These are phyloP conservation scores for Apotomis turbidana DNA, from an alignment of 2,888 invertebrate genomes.

Conservation along the genomic window DNA sequence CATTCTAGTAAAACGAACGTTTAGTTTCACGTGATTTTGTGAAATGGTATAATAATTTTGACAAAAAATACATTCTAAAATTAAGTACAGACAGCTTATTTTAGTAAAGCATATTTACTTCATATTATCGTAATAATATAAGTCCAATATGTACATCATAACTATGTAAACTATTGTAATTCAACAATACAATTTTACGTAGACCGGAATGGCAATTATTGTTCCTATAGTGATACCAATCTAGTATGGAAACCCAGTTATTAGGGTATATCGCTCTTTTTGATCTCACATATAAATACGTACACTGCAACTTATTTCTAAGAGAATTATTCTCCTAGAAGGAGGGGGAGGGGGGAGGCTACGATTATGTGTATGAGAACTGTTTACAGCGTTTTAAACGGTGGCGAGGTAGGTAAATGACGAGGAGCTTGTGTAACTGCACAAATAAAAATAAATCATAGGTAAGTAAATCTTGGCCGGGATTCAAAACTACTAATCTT, in stretches of 20 bases:
- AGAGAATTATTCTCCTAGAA: too few relatives aligned
- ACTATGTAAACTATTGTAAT: background rate
- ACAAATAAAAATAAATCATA: too few relatives aligned
- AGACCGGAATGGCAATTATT: conserved; percentile 8
- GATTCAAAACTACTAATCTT: too few relatives aligned
- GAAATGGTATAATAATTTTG: background rate
- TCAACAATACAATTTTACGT: conserved; percentile 2
- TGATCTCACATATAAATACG: background rate
- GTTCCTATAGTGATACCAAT: conserved; percentile 2
- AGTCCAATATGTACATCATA: background rate
- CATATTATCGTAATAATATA: background rate
- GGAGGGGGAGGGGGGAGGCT: too few relatives aligned
- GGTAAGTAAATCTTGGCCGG: too few relatives aligned
- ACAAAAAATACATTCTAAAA: background rate
- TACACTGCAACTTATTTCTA: too few relatives aligned
- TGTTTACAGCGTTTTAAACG: too few relatives aligned
- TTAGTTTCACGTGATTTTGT: conserved; percentile 23
- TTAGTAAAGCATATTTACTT: background rate
- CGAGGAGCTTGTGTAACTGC: too few relatives aligned
- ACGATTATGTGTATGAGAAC: too few relatives aligned
- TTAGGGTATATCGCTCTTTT: background rate
- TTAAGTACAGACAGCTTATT: background rate
- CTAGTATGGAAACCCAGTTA: background rate
- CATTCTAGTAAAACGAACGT: conserved; percentile 15
- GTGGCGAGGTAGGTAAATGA: too few relatives aligned